Evolutionary conservation across 1,140 invertebrate genomes (phyloP), one percentile per base, ranked within the genome.

Genomic region (Drosophila sp.): DNA sequence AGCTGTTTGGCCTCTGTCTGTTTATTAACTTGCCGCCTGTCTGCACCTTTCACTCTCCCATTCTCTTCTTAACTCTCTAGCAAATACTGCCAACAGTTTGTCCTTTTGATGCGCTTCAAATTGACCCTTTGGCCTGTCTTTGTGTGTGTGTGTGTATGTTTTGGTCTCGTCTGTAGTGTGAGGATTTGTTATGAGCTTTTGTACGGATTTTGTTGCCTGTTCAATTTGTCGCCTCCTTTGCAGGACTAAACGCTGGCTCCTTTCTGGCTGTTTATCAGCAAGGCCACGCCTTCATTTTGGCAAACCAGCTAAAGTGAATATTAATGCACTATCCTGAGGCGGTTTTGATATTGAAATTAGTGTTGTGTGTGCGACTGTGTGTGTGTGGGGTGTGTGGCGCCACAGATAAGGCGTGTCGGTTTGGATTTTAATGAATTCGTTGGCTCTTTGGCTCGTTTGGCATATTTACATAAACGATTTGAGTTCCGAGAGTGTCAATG

Each of bases 311-410:
- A 81, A 82, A 78, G 75, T 71, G 75, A 87, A 78, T 72, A 87
- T 82, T 87, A 82, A 82, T 86, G 75, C 66, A 58, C 62, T 56
- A 69, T 70, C 62, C 76, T 75, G 54, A 50, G 50, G 61, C 61
- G 56, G 66, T 66, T 78, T 61, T 78, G 82, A 86, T 86, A 87
- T 86, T 86, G 74, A 86, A 87, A 86, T 87, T 86, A 86, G 82
- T 82, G 14, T 40, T 62, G 41, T 36, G 38, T 40, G 38, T 27
- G 1, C 21, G 1, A 2, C 21, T 21, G 21, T 21, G 21, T 21
- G 21, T 21, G 21, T 21, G 21, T 21, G 21, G 38, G 32, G 38
- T 18, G 57, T 62, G 38, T 50, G 45, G 4, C 16, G 16, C n/a
- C 62, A 48, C 36, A 58, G 79, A 81, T 66, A 83, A 62, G 75